phyloP scores from a whole-genome alignment of 2,888 invertebrate genomes.

The Zeuzera pyrina region DNA sequence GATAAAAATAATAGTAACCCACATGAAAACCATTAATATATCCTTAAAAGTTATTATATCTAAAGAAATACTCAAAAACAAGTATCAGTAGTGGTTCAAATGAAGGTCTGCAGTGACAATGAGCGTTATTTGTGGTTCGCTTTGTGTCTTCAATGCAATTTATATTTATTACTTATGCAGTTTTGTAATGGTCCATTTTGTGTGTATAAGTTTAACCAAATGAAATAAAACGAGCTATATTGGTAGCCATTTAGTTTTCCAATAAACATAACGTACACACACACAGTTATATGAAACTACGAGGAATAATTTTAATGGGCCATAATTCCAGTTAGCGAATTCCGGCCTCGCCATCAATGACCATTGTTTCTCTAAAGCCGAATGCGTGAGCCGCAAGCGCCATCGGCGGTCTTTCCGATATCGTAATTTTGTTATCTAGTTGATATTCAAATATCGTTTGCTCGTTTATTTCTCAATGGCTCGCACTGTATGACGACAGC shows the following conservation, averaged over 20 bases:
- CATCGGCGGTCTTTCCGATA: slow-evolving; percentile 21
- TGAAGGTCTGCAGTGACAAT: no score
- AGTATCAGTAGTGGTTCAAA: no score
- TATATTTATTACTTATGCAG: no score
- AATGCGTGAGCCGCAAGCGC: slow-evolving; percentile 51
- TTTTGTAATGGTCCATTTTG: no score
- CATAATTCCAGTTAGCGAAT: slow-evolving; percentile 51
- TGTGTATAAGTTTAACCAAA: no score
- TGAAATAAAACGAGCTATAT: no score
- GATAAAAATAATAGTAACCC: no score
- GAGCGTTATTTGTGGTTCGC: no score
- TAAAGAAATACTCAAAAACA: no score
- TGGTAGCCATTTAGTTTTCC: slow-evolving; percentile 22
- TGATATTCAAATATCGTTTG: slow-evolving; percentile 56
- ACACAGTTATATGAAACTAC: slow-evolving; percentile 31
- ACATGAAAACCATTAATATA: no score
- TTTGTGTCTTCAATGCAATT: no score
- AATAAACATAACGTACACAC: slow-evolving; percentile 26
- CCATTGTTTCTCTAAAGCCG: slow-evolving; percentile 44
- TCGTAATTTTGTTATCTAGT: slow-evolving; percentile 48
- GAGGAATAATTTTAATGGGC: slow-evolving; percentile 52
- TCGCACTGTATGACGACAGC: slow-evolving; percentile 47
- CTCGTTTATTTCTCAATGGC: slow-evolving; percentile 55
- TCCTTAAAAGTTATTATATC: no score
- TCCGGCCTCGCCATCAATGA: slow-evolving; percentile 42